Conservation (phyloP, 2,113 vertebrate species). For the Pipa parva region DNA sequence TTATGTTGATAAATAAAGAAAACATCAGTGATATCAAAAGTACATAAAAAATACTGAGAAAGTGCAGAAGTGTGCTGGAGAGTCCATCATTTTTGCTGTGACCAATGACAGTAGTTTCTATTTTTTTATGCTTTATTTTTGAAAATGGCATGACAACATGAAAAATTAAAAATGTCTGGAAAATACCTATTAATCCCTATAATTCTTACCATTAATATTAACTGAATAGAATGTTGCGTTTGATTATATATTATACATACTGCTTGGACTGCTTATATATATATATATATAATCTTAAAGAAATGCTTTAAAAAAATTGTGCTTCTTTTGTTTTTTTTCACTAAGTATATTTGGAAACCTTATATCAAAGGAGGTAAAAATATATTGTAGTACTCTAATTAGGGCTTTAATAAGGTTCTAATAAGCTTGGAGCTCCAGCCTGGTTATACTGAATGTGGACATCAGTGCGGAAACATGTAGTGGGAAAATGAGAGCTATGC, state of each 20-base stretch:
- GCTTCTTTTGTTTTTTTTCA: background rate
- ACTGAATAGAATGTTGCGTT: background rate
- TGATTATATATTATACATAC: background rate
- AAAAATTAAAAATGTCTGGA: background rate
- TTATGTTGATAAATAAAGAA: background rate
- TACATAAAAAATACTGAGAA: background rate
- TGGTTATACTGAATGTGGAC: too few relatives aligned
- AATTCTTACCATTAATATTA: background rate
- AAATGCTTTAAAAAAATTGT: background rate
- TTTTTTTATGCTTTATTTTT: too few relatives aligned
- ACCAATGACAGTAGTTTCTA: background rate
- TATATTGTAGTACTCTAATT: background rate
- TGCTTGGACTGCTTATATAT: too few relatives aligned
- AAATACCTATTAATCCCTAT: background rate
- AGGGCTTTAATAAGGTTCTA: too few relatives aligned
- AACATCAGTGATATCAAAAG: background rate
- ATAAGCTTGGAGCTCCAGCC: too few relatives aligned
- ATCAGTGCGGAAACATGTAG: too few relatives aligned
- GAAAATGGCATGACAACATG: background rate
- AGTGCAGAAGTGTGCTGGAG: slow-evolving; percentile 1
- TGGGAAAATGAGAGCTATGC: too few relatives aligned
- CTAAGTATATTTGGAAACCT: background rate
- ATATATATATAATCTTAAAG: background rate
- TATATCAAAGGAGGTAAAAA: background rate
- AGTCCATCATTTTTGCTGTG: background rate